A percentile compares a stretch with the other conserved stretches of the same genome.
Evolutionary conservation across 2,113 vertebrate genomes (phyloP).

Genomic region (Nothocercus nigrocapillus): DNA sequence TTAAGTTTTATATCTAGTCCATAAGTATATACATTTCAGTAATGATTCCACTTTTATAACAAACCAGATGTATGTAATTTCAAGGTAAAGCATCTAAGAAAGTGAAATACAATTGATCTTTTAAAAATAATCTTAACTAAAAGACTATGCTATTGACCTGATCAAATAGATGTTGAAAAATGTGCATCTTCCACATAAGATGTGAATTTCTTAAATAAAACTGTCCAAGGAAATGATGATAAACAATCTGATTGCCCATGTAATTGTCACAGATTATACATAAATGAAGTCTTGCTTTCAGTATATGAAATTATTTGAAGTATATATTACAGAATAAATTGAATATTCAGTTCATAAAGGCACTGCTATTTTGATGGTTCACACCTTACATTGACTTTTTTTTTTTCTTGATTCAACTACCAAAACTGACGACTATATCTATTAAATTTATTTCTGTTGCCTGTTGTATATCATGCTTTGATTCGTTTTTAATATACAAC

Average conservation of each 20-base stretch:
- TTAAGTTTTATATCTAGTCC: neutral
- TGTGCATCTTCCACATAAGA: constrained; percentile 68
- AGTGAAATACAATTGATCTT: neutral
- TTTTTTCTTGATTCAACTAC: neutral
- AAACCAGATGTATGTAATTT: neutral
- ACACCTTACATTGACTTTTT: neutral
- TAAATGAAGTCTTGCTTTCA: neutral
- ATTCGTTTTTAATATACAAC: neutral
- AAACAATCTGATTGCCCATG: constrained; percentile 72
- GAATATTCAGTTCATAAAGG: neutral
- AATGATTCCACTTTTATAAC: neutral
- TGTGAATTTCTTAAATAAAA: constrained; percentile 78
- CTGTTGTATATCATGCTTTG: neutral
- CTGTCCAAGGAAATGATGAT: constrained; percentile 85
- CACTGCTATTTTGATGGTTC: neutral
- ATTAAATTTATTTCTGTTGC: neutral
- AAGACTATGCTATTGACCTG: constrained; percentile 60
- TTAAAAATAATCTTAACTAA: neutral
- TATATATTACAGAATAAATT: neutral
- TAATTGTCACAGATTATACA: neutral
- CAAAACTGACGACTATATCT: neutral
- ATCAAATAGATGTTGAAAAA: constrained; percentile 83
- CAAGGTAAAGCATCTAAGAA: neutral
- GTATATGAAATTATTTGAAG: neutral
- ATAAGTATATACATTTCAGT: neutral